Evolutionary conservation across 2,888 invertebrate species (phyloP), one percentile per base, ranked within the genome.

Genomic region (Leucophora obtusa): DNA sequence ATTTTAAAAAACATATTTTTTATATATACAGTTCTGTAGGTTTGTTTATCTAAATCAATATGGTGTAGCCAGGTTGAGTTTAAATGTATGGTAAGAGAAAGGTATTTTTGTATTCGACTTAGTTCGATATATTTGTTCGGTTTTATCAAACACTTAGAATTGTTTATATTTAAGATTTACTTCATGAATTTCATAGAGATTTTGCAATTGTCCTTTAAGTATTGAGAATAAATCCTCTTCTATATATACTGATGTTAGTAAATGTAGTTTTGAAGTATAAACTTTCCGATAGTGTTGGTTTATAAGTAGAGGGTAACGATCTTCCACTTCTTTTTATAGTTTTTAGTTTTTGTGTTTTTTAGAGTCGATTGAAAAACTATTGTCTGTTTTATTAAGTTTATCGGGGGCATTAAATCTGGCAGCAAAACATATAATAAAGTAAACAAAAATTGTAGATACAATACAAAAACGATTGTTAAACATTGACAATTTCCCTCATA

Each of bases 401-500:
- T 71, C 70, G 71, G 53, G 59, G 71, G 71, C 65, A 65, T 71
- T 59, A 66, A 77, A 73, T 78, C 60, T 78, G 68, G 54, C 56
- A 73, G 51, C 51, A 56, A 68, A 69, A 69, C 38, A 56, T 43
- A 56, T 62, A 79, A 54, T 10, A 63, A 63, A 59, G 14, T 51
- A 73, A 73, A 73, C 66, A 58, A 68, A 24, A 68, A 78, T 43
- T 54, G 18, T 53, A 51, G 7, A 53, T 18, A 47, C 15, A 35
- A 59, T 35, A 24, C 53, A 86, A 85, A 38, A 79, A 63, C 87
- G 85, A 85, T 87, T 87, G 87, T 87, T 85, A 86, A 87, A 87
- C 88, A 87, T 87, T 87, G 87, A 87, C 88, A 87, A 87, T 87
- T 87, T 87, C 86, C 86, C 85, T 87, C 84, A 87, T 85, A 87